Evolutionary conservation across 2,888 invertebrate species (phyloP), one percentile per base, ranked within the genome.

Genomic region (Sepiola atlantica): DNA sequence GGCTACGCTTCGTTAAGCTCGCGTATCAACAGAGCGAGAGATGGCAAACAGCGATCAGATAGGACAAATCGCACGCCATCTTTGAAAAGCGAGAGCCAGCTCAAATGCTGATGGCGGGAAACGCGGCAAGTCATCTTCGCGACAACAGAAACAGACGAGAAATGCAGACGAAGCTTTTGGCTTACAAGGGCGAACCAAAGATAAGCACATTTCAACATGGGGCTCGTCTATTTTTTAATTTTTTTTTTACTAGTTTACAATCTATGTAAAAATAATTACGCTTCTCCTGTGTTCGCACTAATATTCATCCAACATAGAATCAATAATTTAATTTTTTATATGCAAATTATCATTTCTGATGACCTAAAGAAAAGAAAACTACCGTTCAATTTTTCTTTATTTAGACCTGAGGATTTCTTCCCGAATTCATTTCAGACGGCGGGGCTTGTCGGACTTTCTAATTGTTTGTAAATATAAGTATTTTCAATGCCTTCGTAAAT

Each of bases 31-130:
- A 77, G 77, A 77, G n/a, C n/a, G 16, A 77, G 77, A 77, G 77
- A 77, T n/a, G n/a, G 32, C 77, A n/a, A 45, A 32, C 32, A 77
- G 77, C 77, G 77, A 77, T 77, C 61, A 61, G 77, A 77, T 77
- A 77, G 77, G 32, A 77, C 77, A 32, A 77, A 77, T 77, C 77
- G 77, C n/a, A 77, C 77, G 77, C 77, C 77, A 77, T 77, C 77
- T 77, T 45, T 77, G 77, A 77, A 77, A 45, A 77, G 77, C 77
- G 77, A 77, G n/a, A 77, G 45, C 4, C 45, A 77, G n/a, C 16
- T n/a, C 14, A 14, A n/a, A 77, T n/a, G 77, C 77, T 77, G 77
- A 77, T n/a, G 45, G 45, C 45, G 32, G 77, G 77, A n/a, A 77
- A 45, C 45, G 77, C n/a, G 32, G 14, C 77, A 77, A 45, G n/a